Conservation (phyloP, 2,888 invertebrate species). For the Drosophila emarginata region DNA sequence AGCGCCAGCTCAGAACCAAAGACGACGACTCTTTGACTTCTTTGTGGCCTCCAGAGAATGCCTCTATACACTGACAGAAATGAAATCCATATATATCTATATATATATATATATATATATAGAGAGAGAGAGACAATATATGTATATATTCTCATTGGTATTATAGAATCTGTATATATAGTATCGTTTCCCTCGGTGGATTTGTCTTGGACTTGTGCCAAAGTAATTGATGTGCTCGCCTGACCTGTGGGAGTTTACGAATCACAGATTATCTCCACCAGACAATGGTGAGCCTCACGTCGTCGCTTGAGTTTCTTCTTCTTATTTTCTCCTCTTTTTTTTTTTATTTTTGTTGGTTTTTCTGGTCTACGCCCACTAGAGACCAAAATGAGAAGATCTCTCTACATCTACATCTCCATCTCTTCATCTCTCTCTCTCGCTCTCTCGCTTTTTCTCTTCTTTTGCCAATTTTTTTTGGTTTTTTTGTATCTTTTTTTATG, state of each 20-base stretch:
- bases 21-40: slow-evolving; percentile 32
- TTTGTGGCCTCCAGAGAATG: slow-evolving; percentile 5
- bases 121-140: no score
- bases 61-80: slow-evolving; percentile 1
- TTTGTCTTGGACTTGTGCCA: slow-evolving; percentile 79
- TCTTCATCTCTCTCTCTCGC: neutral
- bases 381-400: slow-evolving; percentile 27
- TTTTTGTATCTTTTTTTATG: neutral
- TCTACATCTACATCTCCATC: neutral
- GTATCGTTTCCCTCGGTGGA: slow-evolving; percentile 30
- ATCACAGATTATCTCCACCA: slow-evolving; percentile 80
- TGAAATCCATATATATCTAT: no score
- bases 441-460: neutral
- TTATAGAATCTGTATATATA: no score
- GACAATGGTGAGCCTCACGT: slow-evolving; percentile 77
- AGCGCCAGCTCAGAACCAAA: slow-evolving; percentile 35
- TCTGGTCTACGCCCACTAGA: slow-evolving; percentile 42
- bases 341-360: slow-evolving; percentile 10
- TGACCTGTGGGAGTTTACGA: slow-evolving; percentile 81
- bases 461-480: neutral
- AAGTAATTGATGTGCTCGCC: slow-evolving; percentile 81
- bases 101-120: no score
- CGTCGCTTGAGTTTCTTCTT: slow-evolving; percentile 50
- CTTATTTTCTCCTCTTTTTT: slow-evolving; percentile 32
- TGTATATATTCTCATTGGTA: no score